Conservation (phyloP, 2,797 vertebrate genomes). For the Helarctos malayanus region DNA sequence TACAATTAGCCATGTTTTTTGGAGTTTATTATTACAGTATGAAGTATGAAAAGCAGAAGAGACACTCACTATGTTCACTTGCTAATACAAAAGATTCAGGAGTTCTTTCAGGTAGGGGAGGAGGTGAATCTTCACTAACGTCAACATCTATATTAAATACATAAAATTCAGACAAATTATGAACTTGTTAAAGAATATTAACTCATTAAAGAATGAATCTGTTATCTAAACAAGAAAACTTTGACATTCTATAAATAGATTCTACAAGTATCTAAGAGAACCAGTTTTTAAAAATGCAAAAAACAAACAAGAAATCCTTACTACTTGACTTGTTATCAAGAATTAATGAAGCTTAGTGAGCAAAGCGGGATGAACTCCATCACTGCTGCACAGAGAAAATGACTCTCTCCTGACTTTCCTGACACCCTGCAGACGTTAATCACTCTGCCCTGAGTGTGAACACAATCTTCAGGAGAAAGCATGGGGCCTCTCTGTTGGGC, state of each 20-base stretch:
- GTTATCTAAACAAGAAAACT: conserved; percentile 20
- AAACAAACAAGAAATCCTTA: not conserved
- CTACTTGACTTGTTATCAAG: not conserved
- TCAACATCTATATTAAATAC: conserved; percentile 94
- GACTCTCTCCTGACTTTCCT: not conserved
- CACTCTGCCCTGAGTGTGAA: not conserved
- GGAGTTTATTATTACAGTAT: conserved; percentile 31
- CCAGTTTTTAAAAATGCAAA: conserved; percentile 24
- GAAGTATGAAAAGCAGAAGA: conserved; percentile 55
- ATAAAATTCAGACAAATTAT: conserved; percentile 71
- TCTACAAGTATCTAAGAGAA: not conserved
- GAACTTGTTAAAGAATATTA: conserved; percentile 19
- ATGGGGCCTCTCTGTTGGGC: not conserved
- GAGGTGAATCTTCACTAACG: conserved; percentile 94
- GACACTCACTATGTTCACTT: conserved; percentile 92
- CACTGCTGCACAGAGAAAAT: not conserved
- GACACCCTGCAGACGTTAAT: not conserved
- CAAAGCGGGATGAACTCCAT: not conserved
- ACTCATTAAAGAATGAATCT: conserved; percentile 30
- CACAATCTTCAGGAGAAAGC: not conserved
- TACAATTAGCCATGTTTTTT: conserved; percentile 35
- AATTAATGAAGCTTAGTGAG: not conserved
- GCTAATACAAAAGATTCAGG: conserved; percentile 97
- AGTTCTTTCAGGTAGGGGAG: conserved; percentile 96
- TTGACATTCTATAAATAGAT: not conserved